Evolutionary conservation across 2,888 invertebrate species (phyloP), one percentile per base, ranked within the genome.

Genomic region (Hybos culiciformis): DNA sequence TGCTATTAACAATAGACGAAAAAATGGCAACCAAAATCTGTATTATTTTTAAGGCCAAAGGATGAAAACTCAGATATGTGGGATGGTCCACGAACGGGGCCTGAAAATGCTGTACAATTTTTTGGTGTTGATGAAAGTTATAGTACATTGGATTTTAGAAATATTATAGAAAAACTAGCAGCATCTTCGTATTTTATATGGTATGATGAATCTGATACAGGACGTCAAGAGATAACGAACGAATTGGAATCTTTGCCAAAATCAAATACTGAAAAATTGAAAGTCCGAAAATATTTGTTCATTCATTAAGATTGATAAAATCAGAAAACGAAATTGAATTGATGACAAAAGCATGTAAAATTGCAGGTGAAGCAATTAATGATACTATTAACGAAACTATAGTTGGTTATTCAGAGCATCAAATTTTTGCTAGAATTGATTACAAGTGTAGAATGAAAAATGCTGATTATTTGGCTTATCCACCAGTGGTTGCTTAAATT

Each of bases 401-500:
- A 57, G 77, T 82, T 12, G 80, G 80, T 5, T 70, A 83, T 33
- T 78, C 77, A 0, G 94, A 93, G 65, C 82, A 86, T 60, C 75
- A 83, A 43, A 68, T 94, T 40, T 83, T 79, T 62, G 88, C 91
- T 0, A 78, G 77, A 46, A 80, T 91, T 42, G 93, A 94, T 62
- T 91, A 79, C 67, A 82, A 87, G 57, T 80, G 84, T 58, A 72
- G 86, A 40, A 76, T 84, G 65, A 72, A 74, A 29, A 88, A 88
- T 33, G 93, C 93, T 17, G 83, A 87, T 61, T 79, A 80, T 62
- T 69, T 91, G 33, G 93, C 96, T 0, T 98, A 97, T 71, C 96
- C 96, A 5, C 96, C 97, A 0, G 98, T 98, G 2, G 86, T 97
- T 14, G 98, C 96, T 6, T n/a, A n/a, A n/a, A n/a, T n/a, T n/a